Evolutionary conservation across 1,140 invertebrate genomes (phyloP), one percentile per base, ranked within the genome.

Genomic region (Drosophila ficusphila): DNA sequence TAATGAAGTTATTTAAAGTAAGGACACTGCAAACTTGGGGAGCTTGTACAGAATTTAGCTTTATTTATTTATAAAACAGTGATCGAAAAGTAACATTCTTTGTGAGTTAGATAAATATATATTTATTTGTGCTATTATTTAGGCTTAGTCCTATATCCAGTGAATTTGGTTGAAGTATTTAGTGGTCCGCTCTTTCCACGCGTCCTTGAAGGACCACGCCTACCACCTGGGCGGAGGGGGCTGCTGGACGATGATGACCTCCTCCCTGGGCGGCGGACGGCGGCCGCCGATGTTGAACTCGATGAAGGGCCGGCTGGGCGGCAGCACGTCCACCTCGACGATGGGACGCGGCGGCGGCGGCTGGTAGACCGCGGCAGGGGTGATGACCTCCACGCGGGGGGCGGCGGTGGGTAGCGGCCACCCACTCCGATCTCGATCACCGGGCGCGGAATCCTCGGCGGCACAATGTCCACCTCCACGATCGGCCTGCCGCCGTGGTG

Each of bases 281-380:
- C 78, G 75, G 8, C 83, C 75, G 2, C 83, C 83, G 21, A 88
- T 76, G 34, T 89, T 76, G 62, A 88, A 76, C 46, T 88, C 83
- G 29, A 88, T 88, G 34, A 88, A 46, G 2, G 83, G 83, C 7
- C 75, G 61, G n/a, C 46, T 46, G 12, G 83, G 83, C 2, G 62
- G 83, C 44, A 89, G 34, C 57, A 86, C 82, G 39, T 89, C 82
- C 2, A 86, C 82, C 44, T 88, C 82, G 4, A 88, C 60, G 2
- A 88, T 68, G 47, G 82, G 82, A 8, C 71, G 72, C 2, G 64
- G 78, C 2, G 68, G 76, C 2, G 77, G 81, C 4, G 81, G 82
- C 53, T 82, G 82, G 25, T 88, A 88, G 38, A 86, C 81, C n/a
- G 51, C 57, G 0, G 81, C 81, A 3, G 82, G 81, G 4, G 57